Evolutionary conservation across 1,140 invertebrate species (phyloP).

Genomic region (Gerris buenoi): DNA sequence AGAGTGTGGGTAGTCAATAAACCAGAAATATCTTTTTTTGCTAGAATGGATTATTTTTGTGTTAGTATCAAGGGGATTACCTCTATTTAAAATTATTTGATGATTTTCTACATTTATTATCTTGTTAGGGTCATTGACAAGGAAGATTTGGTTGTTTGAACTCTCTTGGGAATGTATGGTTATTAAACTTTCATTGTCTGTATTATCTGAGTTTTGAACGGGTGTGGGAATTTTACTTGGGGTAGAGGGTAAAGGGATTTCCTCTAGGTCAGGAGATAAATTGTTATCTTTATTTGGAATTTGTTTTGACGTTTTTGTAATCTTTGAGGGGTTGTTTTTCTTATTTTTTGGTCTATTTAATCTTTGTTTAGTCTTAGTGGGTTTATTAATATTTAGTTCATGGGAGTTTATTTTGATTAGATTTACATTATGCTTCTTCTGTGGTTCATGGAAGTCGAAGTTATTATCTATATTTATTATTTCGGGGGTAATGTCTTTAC

Average conservation of each 20-base stretch:
- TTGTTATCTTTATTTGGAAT: not conserved
- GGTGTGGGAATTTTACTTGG: too few species aligned
- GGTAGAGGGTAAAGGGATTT: not conserved
- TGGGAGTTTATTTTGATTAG: too few species aligned
- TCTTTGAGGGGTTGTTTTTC: not conserved
- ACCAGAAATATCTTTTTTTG: not conserved
- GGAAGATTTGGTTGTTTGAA: not conserved
- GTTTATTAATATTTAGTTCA: too few species aligned
- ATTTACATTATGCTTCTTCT: too few species aligned
- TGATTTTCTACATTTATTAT: not conserved
- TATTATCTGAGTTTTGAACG: too few species aligned
- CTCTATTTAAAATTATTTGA: slow-evolving; percentile 4
- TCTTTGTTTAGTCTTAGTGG: too few species aligned
- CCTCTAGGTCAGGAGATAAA: not conserved
- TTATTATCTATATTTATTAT: too few species aligned
- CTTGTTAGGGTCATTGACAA: slow-evolving; percentile 4
- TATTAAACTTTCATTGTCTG: not conserved
- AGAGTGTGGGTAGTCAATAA: not conserved
- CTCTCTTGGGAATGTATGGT: slow-evolving; percentile 4
- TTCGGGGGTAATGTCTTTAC: too few species aligned
- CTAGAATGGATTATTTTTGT: not conserved
- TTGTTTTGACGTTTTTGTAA: not conserved
- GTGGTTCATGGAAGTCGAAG: too few species aligned
- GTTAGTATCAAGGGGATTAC: not conserved
- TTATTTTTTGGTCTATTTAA: not conserved